Evolutionary conservation across 2,888 invertebrate species (phyloP), one percentile per base, ranked within the genome.

Genomic region (Polyploca ridens): DNA sequence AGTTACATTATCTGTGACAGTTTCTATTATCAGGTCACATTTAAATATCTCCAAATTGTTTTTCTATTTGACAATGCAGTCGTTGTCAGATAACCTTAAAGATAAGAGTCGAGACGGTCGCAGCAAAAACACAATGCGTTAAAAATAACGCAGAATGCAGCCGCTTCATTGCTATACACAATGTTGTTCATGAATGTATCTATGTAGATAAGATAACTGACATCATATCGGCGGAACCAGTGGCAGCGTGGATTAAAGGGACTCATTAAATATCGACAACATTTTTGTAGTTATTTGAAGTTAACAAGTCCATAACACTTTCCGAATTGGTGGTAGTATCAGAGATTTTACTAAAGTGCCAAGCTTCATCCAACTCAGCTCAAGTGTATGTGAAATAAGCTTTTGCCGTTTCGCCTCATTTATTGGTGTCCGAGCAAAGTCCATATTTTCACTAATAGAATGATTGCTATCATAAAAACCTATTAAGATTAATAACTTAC

Each of bases 401-500:
- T 27, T 41, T 8, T 41, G 11, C 41, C 41, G 2, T 10, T 46
- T 46, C 3, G 10, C 5, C 27, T 27, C 27, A 46, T 2, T 6
- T 5, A 46, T 46, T 46, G n/a, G 6, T 46, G 6, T 46, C n/a
- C 3, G 6, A n/a, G 7, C 46, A 46, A 46, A 46, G n/a, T 46
- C 46, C 44, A 44, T 44, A 44, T 44, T 4, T 44, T 44, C 14
- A 44, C 14, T 14, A 44, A 44, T 14, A 44, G 46, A 46, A 46
- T n/a, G n/a, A 46, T 14, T 59, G 14, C 33, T 5, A 33, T 1
- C 14, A 14, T 46, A n/a, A 33, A 58, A n/a, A 11, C 33, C 33
- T 5, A 62, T 62, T 44, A 19, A 62, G 46, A 46, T 46, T 27
- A 62, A 44, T 41, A 62, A 27, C 44, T 62, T 41, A 46, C 19